Evolutionary conservation across 2,797 vertebrate genomes (phyloP).

Genomic region (Hydrolagus colliei): DNA sequence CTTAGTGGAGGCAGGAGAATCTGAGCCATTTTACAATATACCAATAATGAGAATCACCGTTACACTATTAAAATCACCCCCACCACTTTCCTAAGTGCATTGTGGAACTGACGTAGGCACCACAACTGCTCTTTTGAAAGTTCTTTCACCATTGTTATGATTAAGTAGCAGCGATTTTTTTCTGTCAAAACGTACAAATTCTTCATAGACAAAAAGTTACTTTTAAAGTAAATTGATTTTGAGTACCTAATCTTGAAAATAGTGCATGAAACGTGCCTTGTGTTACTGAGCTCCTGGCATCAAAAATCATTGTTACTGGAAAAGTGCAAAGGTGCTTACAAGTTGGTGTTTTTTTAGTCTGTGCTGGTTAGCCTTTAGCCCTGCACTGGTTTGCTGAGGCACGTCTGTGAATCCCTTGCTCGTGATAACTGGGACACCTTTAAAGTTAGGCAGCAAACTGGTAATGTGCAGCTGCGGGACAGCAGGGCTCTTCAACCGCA

Average conservation of each 20-base stretch:
- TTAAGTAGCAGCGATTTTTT: not conserved
- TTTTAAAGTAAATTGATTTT: not conserved
- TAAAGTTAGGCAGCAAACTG: not conserved
- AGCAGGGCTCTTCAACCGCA: not conserved
- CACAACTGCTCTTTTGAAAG: not conserved
- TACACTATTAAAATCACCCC: slow-evolving; percentile 17
- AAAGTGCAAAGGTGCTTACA: slow-evolving; percentile 9
- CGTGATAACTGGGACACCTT: not conserved
- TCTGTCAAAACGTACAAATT: not conserved
- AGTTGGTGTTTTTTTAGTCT: not conserved
- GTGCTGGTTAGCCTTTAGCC: no score
- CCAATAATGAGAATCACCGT: slow-evolving; percentile 21
- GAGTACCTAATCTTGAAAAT: not conserved
- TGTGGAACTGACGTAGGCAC: not conserved
- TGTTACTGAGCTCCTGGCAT: not conserved
- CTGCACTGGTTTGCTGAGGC: not conserved
- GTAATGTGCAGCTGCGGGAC: slow-evolving; percentile 25
- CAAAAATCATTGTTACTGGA: slow-evolving; percentile 6
- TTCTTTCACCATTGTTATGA: no score
- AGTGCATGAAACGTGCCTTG: not conserved
- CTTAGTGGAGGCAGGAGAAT: not conserved
- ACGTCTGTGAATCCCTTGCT: not conserved
- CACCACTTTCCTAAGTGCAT: not conserved
- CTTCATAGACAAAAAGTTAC: not conserved
- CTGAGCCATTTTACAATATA: not conserved